Conservation (phyloP, 2,888 invertebrate genomes). For the Hyposoter didymator region DNA sequence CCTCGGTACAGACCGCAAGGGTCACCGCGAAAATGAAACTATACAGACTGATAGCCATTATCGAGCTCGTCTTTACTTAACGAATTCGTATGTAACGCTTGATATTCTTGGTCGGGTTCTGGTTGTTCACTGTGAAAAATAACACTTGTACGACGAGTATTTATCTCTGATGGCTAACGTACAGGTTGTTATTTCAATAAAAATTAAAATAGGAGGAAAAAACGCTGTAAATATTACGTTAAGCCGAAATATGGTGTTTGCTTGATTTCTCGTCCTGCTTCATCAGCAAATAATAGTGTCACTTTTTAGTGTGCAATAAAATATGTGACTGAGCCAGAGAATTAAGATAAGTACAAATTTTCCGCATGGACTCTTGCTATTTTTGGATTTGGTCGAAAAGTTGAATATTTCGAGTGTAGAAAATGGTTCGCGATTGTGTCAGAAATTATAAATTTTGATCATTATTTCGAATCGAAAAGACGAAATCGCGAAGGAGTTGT, state of each 20-base stretch:
- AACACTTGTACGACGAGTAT: neutral
- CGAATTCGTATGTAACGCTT: neutral
- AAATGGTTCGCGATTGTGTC: too few species aligned
- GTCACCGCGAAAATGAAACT: neutral
- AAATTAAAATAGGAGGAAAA: neutral
- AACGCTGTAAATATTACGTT: neutral
- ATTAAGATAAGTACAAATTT: neutral
- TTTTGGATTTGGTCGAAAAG: too few species aligned
- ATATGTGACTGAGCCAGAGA: neutral
- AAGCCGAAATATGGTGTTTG: neutral
- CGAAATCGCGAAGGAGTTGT: too few species aligned
- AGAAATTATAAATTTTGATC: too few species aligned
- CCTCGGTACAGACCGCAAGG: neutral
- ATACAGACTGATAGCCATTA: neutral
- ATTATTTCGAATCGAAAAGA: too few species aligned
- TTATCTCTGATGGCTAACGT: neutral
- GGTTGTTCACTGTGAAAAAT: too few species aligned
- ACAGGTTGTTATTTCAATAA: neutral
- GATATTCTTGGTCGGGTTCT: neutral
- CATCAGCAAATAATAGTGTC: neutral
- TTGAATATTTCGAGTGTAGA: too few species aligned
- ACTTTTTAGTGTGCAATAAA: neutral
- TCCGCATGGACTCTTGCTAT: neutral
- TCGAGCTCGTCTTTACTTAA: neutral
- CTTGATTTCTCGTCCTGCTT: neutral